Percentiles rank a stretch among this genome's conserved stretches.
Evolutionary conservation across 2,113 vertebrate genomes (phyloP).

Genomic region (Coregonus clupeaformis): DNA sequence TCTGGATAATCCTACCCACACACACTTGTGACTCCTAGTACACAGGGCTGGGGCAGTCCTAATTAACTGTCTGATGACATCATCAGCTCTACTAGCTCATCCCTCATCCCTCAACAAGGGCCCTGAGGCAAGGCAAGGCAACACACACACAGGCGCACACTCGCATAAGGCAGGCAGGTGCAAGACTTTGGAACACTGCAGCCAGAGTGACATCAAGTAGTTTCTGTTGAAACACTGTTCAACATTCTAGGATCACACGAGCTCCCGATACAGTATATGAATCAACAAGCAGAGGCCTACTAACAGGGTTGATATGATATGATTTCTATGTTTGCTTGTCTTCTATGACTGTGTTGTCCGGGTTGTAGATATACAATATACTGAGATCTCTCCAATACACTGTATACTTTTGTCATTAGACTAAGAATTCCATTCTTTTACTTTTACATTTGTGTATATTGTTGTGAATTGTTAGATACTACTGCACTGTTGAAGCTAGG

Average conservation of each 20-base stretch:
- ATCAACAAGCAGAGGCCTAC: not conserved
- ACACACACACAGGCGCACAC: not conserved
- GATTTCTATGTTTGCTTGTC: not conserved
- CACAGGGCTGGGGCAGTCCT: not conserved
- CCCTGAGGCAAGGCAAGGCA: not conserved
- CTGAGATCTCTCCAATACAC: too few species aligned
- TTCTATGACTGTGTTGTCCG: not conserved
- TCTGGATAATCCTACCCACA: not conserved
- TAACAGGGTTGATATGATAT: not conserved
- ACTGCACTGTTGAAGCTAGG: too few species aligned
- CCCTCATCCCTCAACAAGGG: not conserved
- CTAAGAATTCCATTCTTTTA: too few species aligned
- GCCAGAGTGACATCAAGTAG: not conserved
- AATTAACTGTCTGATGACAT: not conserved
- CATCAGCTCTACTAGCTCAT: constrained; percentile 6
- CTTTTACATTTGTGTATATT: too few species aligned
- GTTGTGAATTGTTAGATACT: too few species aligned
- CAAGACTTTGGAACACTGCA: not conserved
- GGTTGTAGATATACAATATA: not conserved
- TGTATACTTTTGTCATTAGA: too few species aligned
- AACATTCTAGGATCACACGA: not conserved
- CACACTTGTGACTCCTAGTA: not conserved
- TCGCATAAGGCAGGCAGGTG: not conserved
- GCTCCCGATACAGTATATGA: too few species aligned
- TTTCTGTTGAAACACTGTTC: not conserved